Evolutionary conservation across 2,113 vertebrate genomes (phyloP), one percentile per base, ranked within the genome.

Genomic region (Mugil cephalus): DNA sequence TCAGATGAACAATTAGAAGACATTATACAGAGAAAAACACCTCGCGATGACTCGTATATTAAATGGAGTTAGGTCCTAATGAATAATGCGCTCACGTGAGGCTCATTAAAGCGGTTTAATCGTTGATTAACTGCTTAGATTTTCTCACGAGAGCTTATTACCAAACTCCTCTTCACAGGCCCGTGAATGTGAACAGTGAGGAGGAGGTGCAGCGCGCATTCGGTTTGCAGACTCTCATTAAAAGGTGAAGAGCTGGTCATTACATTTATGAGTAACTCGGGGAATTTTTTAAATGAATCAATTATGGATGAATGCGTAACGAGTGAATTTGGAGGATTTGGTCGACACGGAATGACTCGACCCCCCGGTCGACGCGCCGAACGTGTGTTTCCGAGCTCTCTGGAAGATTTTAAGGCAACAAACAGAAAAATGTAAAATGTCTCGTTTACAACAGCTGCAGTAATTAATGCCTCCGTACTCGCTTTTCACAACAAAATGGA

Each of bases 201-300:
- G 38, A 46, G 56, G 24, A 17, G 61, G 58, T 24, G 50, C 10
- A 53, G 17, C 34, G 45, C 47, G 38, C 4, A 69, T 19, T 54
- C 35, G 39, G 40, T 30, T 13, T 54, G 42, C 36, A 10, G 61
- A 43, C 45, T 75, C 70, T 78, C 79, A 77, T 88, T 78, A 76
- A 82, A 79, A 83, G 72, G 72, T 79, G 64, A 79, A 59, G 47
- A 73, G 67, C 64, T 71, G 83, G 78, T 84, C 76, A 75, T 51
- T 62, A 66, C 36, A 30, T 67, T 65, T 67, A 74, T 58, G 53
- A 80, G 58, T 36, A 80, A 77, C 58, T 55, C 58, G 4, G 68
- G 69, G 71, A 77, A 73, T 77, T 55, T 77, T 55, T 18, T 74
- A 55, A 86, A 83, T 76, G 4, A 70, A 74, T 60, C 24, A 24